Base-by-base conservation (phyloP, 2,797 vertebrate genomes). In the Coregonus sp. region DNA sequence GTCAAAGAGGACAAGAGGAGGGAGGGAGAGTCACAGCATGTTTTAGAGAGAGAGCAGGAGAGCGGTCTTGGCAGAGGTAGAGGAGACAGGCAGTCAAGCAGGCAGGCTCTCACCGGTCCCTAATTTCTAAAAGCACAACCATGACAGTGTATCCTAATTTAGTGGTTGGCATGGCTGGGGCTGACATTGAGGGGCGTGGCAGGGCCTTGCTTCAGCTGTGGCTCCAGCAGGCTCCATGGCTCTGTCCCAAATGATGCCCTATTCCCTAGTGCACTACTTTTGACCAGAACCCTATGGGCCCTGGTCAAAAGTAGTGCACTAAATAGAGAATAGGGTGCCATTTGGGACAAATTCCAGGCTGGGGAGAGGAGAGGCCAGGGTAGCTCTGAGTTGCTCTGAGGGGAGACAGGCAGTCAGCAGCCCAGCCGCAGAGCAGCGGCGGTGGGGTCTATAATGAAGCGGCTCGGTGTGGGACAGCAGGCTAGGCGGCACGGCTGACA, bases 151-250 rank as follows among this genome's bases (percentile, higher is more conserved):
- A 86, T 91, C 91, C 91, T 93, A 93, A 95, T 95, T 96, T 94
- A 94, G 93, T 81, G 90, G 89, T 93, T 90, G 88, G 88, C 52
- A 56, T 90, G 91, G 93, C 92, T 81, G 16, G 88, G 92, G 87
- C 87, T 95, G 95, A 96, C 95, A 96, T 90, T 90, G 93, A 93
- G 93, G 94, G 96, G 95, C 91, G 95, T 94, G 96, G 95, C 87
- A 86, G 89, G 88, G 89, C 89, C 91, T 92, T 91, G 89, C 93
- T 92, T 94, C 80, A 91, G 88, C 92, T 89, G 82, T 68, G 87
- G 89, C 87, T 90, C 86, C 56, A 59, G 56, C 56, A 6, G 18
- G 16, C 9, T 47, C 40, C 40, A 47, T 47, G 9, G 9, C 9
- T 59, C 16, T 59, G 18, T 59, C 56, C 56, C 16, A 59, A 59